Evolutionary conservation across 2,113 vertebrate species (phyloP).

Genomic region (Cricetomys ansorgei): DNA sequence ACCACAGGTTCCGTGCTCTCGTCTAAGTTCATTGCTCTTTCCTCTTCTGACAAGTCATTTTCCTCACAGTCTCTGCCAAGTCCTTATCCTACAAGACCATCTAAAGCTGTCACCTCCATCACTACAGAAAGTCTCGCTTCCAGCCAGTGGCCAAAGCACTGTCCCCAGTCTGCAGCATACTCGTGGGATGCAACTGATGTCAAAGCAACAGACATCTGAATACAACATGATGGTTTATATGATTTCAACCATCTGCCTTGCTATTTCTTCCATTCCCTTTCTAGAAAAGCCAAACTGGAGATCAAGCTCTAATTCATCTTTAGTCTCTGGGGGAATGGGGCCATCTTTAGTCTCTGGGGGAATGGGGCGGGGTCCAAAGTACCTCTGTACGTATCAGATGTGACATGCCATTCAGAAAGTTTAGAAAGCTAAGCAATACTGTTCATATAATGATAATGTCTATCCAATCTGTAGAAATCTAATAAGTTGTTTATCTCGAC

Average conservation of each 20-base stretch:
- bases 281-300: background rate
- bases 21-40: background rate
- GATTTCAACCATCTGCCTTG: background rate
- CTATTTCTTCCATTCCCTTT: background rate
- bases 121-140: background rate
- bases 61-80: background rate
- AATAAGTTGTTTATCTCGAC: conserved; percentile 68
- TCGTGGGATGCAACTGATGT: background rate
- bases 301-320: background rate
- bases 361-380: background rate
- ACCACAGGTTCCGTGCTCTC: accelerated
- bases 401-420: conserved; percentile 13
- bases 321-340: background rate
- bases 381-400: background rate
- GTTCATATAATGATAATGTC: conserved; percentile 46
- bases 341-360: background rate
- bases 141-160: background rate
- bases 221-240: background rate
- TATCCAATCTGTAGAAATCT: conserved; percentile 61
- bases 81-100: background rate
- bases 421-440: conserved; percentile 39
- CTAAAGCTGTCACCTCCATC: background rate
- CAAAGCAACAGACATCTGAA: background rate
- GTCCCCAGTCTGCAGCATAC: accelerated
- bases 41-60: background rate